phyloP scores from a whole-genome alignment of 2,113 vertebrate genomes.

The human region GRCh38 chr4:54889501-54890000 shows the following conservation, averaged over 20 bases:
- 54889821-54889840: not conserved
- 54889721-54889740: not conserved
- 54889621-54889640: conserved; percentile 50
- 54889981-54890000: not conserved
- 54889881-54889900: not conserved
- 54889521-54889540: conserved; percentile 32
- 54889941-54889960: not conserved
- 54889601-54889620: conserved; percentile 43
- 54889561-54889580: conserved; percentile 57
- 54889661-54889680: conserved; percentile 36
- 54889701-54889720: conserved; percentile 53
- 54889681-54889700: conserved; percentile 16
- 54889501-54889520: not conserved
- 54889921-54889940: not conserved
- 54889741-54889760: conserved; percentile 40
- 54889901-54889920: not conserved
- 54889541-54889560: conserved; percentile 52
- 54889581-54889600: conserved; percentile 45
- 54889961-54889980: not conserved
- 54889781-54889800: conserved; percentile 48
- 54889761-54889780: conserved; percentile 24
- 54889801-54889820: not conserved
- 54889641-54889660: conserved; percentile 54
- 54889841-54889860: not conserved
- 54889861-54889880: not conserved